Evolutionary conservation across 2,113 vertebrate genomes (phyloP).

Genomic region (Ceratotherium simum): DNA sequence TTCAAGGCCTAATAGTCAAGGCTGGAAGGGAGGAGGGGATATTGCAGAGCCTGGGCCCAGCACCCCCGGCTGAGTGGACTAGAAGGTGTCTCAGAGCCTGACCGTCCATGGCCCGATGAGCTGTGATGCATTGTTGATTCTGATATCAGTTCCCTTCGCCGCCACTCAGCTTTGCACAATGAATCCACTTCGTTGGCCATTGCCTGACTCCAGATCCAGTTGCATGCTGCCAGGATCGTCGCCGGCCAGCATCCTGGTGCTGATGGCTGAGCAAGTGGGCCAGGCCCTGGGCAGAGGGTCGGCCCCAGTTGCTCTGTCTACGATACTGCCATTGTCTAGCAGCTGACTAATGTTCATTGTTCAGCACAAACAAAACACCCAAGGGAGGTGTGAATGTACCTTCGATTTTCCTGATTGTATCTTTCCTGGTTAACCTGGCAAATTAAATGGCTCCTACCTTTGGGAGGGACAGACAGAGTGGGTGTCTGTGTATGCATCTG

Average conservation of each 20-base stretch:
- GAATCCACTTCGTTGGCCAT: background rate
- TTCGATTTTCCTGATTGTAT: slow-evolving; percentile 59
- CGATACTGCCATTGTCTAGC: slow-evolving; percentile 62
- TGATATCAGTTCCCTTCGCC: background rate
- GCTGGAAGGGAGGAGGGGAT: background rate
- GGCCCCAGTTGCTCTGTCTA: background rate
- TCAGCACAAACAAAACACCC: slow-evolving; percentile 74
- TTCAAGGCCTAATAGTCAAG: background rate
- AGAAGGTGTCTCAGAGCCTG: background rate
- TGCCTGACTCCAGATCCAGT: background rate
- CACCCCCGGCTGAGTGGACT: background rate
- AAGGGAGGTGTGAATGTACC: slow-evolving; percentile 64
- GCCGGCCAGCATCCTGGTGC: background rate
- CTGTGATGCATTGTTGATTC: no score
- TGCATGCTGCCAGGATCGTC: background rate
- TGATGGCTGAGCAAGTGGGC: background rate
- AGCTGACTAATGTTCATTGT: slow-evolving; percentile 76
- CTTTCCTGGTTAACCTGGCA: slow-evolving; percentile 68
- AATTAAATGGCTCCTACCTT: slow-evolving; percentile 19
- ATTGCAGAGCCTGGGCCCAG: background rate
- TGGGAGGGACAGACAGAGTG: background rate
- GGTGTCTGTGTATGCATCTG: background rate
- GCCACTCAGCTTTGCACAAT: background rate
- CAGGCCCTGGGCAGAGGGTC: background rate
- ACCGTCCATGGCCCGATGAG: background rate